These are phyloP conservation scores for Dipus sagitta DNA, from an alignment of 2,797 vertebrate species.

Conservation along the genomic window DNA sequence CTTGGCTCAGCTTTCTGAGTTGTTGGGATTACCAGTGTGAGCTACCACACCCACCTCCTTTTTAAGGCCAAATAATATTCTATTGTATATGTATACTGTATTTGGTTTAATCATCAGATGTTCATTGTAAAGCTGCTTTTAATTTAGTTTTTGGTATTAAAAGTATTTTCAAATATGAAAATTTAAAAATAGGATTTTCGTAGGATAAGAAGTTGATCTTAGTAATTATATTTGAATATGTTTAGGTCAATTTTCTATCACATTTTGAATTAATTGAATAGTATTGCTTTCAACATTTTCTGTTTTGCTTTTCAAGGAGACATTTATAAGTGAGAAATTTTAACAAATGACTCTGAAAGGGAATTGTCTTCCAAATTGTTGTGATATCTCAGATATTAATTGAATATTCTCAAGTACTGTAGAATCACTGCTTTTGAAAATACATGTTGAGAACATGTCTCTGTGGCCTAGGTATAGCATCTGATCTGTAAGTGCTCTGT, in stretches of 20 bases:
- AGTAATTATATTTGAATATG: not conserved
- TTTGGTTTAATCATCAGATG: slow-evolving; percentile 89
- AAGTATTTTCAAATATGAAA: not conserved
- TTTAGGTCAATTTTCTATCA: not conserved
- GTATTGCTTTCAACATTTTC: slow-evolving; percentile 47
- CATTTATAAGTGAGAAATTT: not conserved
- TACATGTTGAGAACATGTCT: slow-evolving; percentile 38
- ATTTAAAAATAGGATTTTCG: too few species aligned
- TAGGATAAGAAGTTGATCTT: not conserved
- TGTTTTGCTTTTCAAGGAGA: slow-evolving; percentile 26
- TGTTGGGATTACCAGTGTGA: not conserved
- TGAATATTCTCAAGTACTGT: slow-evolving; percentile 1
- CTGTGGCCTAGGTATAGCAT: not conserved
- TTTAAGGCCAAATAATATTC: slow-evolving; percentile 42
- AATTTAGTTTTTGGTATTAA: slow-evolving; percentile 38
- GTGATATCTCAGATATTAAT: not conserved
- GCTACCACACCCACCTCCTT: not conserved
- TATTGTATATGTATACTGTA: not conserved
- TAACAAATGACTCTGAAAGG: slow-evolving; percentile 26
- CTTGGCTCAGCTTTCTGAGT: not conserved
- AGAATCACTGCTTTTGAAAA: slow-evolving; percentile 47
- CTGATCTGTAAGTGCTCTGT: not conserved
- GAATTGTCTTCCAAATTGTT: slow-evolving; percentile 52
- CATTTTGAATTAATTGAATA: slow-evolving; percentile 45
- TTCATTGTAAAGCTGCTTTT: slow-evolving; percentile 53